Evolutionary conservation across 2,113 vertebrate genomes (phyloP).

Genomic region (Xiphias gladius): DNA sequence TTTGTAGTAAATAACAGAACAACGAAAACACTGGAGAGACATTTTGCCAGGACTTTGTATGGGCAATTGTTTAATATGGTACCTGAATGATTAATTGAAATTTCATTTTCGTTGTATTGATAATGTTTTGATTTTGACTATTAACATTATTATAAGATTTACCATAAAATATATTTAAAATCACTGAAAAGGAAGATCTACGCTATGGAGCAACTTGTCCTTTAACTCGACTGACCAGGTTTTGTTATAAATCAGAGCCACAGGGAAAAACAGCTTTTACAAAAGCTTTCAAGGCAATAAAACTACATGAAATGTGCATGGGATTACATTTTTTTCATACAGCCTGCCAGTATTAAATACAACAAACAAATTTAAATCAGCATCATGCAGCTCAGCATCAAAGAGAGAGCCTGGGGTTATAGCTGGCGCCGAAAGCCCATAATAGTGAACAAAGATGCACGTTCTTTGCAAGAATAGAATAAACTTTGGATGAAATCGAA

Average conservation of each 20-base stretch:
- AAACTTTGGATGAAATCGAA: background rate
- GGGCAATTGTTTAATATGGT: background rate
- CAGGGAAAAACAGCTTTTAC: background rate
- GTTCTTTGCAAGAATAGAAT: background rate
- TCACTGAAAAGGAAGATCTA: background rate
- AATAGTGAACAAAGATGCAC: background rate
- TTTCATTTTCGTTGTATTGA: background rate
- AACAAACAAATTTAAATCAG: conserved; percentile 35
- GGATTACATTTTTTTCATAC: conserved; percentile 3
- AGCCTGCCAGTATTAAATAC: background rate
- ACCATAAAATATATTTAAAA: background rate
- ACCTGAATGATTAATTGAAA: background rate
- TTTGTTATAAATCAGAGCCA: background rate
- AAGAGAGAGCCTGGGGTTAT: conserved; percentile 1
- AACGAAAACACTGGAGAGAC: background rate
- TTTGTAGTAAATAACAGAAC: background rate
- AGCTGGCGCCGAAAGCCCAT: background rate
- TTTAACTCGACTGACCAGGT: background rate
- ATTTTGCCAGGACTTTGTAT: background rate
- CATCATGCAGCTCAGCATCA: conserved; percentile 1
- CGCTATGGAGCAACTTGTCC: background rate
- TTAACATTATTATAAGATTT: background rate
- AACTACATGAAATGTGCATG: background rate
- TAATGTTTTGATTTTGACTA: background rate
- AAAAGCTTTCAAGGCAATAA: conserved; percentile 27